A percentile compares a stretch with the other conserved stretches of the same genome.
Conservation (phyloP, 2,888 invertebrate genomes). For the Clusia tigrina region DNA sequence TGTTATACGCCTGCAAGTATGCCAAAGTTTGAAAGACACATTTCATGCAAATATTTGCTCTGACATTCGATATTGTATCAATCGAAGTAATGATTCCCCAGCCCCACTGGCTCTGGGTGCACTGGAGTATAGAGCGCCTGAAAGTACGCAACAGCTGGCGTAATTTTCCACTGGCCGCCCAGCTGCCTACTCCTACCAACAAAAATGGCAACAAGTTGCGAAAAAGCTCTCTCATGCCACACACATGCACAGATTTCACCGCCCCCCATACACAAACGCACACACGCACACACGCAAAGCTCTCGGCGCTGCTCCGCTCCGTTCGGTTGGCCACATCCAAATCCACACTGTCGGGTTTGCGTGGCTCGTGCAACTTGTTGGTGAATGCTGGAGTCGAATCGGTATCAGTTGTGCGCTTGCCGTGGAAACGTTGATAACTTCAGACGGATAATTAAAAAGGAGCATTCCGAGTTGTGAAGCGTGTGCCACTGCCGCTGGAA, state of each 20-base stretch:
- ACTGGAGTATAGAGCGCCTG: conserved; percentile 5
- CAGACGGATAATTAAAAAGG: conserved; percentile 23
- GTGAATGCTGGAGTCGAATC: conserved; percentile 38
- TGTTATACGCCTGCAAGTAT: too few species aligned
- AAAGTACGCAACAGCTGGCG: conserved; percentile 53
- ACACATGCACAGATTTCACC: background rate
- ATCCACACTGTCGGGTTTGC: conserved; percentile 23
- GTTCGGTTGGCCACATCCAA: conserved; percentile 20
- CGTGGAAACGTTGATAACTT: conserved; percentile 39
- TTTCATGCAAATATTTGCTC: too few species aligned
- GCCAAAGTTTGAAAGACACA: too few species aligned
- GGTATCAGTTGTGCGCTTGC: conserved; percentile 51
- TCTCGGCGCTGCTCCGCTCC: conserved; percentile 45
- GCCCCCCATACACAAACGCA: conserved; percentile 8
- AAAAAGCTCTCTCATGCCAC: conserved; percentile 52
- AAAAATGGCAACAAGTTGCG: conserved; percentile 59
- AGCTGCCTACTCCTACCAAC: conserved; percentile 22
- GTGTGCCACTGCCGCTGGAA: background rate
- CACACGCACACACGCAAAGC: conserved; percentile 25
- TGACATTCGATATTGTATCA: too few species aligned
- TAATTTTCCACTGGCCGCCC: too few species aligned
- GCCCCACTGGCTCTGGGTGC: too few species aligned
- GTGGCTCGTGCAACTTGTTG: conserved; percentile 54
- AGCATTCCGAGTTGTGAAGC: conserved; percentile 5
- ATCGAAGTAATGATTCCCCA: too few species aligned